phyloP scores from a whole-genome alignment of 2,797 vertebrate species.

The Neoniphon sammara region DNA sequence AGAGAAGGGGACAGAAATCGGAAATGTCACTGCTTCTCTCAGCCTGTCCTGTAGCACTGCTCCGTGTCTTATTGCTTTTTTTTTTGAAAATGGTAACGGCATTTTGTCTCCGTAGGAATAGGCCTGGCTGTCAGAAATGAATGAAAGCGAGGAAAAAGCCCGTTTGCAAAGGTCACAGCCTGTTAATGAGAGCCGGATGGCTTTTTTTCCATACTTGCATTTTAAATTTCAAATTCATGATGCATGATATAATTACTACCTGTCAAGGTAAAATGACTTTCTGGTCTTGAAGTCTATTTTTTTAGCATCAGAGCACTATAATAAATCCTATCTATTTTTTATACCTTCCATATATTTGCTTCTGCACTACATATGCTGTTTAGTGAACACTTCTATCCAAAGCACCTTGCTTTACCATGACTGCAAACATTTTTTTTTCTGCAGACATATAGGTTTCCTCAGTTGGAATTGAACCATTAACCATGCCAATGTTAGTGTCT shows the following conservation, averaged over 20 bases:
- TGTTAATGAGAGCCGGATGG: constrained; percentile 17
- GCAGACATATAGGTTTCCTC: too few species aligned
- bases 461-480: too few species aligned
- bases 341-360: too few species aligned
- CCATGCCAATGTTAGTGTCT: too few species aligned
- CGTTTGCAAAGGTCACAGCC: constrained; percentile 62
- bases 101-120: constrained; percentile 53
- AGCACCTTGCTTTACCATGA: too few species aligned
- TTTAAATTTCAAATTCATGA: constrained; percentile 32
- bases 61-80: constrained; percentile 56
- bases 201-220: constrained; percentile 20
- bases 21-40: constrained; percentile 71
- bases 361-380: too few species aligned
- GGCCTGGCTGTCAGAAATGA: constrained; percentile 33
- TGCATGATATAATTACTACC: constrained; percentile 8
- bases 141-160: constrained; percentile 33
- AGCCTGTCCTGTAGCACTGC: constrained; percentile 39
- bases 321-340: not conserved
- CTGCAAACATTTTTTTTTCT: too few species aligned
- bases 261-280: not conserved
- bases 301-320: not conserved
- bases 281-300: not conserved
- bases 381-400: too few species aligned
- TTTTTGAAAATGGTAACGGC: constrained; percentile 33
- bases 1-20: constrained; percentile 51